Evolutionary conservation across 2,797 vertebrate genomes (phyloP).

Genomic region (Erpetoichthys calabaricus): DNA sequence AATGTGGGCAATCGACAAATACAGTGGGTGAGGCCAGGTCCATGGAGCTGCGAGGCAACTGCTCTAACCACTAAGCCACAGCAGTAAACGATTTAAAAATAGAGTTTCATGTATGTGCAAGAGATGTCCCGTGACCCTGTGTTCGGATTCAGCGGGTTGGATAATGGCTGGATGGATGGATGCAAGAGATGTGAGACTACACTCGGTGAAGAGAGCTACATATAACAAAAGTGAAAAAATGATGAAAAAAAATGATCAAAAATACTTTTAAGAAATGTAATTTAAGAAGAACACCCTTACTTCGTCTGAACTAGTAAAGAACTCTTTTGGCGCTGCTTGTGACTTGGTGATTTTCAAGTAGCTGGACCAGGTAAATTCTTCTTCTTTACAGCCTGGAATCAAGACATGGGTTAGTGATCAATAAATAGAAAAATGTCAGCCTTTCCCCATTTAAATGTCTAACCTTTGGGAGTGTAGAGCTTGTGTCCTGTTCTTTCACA

Average conservation of each 20-base stretch:
- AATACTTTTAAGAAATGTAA: not conserved
- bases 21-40: no score
- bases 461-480: slow-evolving; percentile 91
- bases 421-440: not conserved
- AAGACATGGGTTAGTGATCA: not conserved
- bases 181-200: no score
- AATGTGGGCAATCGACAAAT: no score
- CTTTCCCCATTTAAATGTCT: slow-evolving; percentile 11
- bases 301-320: slow-evolving; percentile 68
- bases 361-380: slow-evolving; percentile 91
- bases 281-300: slow-evolving; percentile 47
- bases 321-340: slow-evolving; percentile 80
- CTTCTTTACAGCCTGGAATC: slow-evolving; percentile 83
- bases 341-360: slow-evolving; percentile 87
- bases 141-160: no score
- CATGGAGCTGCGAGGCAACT: no score
- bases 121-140: no score
- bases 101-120: no score
- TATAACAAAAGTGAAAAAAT: not conserved
- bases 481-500: slow-evolving; percentile 88
- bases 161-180: no score
- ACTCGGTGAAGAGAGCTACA: not conserved
- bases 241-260: not conserved
- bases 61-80: no score
- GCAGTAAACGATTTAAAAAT: no score